Evolutionary conservation across 1,140 invertebrate genomes (phyloP).

Genomic region (Bombyx mandarina): DNA sequence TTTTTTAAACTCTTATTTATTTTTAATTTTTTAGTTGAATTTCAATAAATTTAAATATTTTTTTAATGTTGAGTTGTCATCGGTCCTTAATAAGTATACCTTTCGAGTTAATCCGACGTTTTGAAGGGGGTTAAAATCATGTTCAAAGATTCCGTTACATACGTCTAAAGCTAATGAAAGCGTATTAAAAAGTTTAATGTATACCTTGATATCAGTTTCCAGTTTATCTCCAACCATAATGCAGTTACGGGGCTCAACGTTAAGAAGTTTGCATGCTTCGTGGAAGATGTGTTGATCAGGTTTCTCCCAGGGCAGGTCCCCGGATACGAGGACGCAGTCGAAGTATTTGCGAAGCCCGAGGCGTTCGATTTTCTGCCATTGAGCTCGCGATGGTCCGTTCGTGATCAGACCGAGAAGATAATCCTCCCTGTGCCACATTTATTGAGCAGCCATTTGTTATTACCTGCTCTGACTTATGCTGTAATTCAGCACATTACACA

Average conservation of each 20-base stretch:
- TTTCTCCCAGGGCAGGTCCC: constrained; percentile 88
- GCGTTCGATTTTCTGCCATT: constrained; percentile 87
- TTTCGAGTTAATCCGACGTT: no score
- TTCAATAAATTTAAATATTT: no score
- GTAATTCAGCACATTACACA: constrained; percentile 55
- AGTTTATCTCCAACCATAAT: constrained; percentile 90
- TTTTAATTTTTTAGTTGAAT: no score
- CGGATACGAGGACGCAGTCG: constrained; percentile 84
- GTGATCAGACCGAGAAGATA: constrained; percentile 85
- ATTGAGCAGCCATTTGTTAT: constrained; percentile 51
- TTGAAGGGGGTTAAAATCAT: no score
- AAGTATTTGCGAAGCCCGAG: constrained; percentile 80
- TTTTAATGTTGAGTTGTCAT: no score
- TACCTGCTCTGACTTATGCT: constrained; percentile 39
- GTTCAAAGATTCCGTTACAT: no score
- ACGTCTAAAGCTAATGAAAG: no score
- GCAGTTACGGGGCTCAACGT: constrained; percentile 79
- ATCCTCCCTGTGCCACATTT: constrained; percentile 71
- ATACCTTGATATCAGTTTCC: constrained; percentile 84
- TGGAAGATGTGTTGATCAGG: constrained; percentile 84
- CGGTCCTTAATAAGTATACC: no score
- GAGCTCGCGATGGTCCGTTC: constrained; percentile 85
- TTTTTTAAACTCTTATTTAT: no score
- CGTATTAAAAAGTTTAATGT: no score
- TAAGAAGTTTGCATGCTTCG: constrained; percentile 81